phyloP scores from a whole-genome alignment of 92 coral and sea anemone genomes.

The Phenganax stokvisi region DNA sequence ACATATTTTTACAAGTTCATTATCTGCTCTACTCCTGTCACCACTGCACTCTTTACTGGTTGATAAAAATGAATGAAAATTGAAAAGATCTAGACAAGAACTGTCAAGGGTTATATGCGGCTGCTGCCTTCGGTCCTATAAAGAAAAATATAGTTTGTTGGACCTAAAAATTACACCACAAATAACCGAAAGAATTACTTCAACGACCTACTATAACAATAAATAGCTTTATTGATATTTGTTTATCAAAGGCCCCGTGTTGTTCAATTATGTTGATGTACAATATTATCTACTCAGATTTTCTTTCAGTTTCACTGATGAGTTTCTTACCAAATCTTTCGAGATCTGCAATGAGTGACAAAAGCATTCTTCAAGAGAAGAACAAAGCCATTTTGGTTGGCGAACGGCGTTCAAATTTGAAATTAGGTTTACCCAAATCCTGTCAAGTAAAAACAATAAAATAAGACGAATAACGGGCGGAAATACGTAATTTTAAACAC shows the following conservation, averaged over 20 bases:
- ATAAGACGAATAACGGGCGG: not conserved
- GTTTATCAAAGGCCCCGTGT: not conserved
- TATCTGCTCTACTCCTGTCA: not conserved
- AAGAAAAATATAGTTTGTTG: not conserved
- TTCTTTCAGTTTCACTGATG: not conserved
- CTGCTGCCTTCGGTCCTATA: conserved; percentile 14
- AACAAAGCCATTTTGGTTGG: conserved; percentile 27
- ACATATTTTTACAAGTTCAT: conserved; percentile 5
- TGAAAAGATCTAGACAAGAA: conserved; percentile 8
- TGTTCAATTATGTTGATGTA: not conserved
- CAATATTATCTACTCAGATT: not conserved
- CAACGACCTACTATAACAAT: not conserved
- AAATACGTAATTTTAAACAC: not conserved
- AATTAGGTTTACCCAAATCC: conserved; percentile 23
- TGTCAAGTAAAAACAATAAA: conserved; percentile 12
- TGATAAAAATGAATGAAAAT: conserved; percentile 28
- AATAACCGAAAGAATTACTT: not conserved
- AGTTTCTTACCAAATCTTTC: conserved; percentile 9
- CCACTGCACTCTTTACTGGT: not conserved
- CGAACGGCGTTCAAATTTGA: conserved; percentile 28
- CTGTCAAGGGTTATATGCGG: conserved; percentile 2
- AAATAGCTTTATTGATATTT: not conserved
- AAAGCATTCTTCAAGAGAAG: conserved; percentile 1
- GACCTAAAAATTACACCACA: not conserved
- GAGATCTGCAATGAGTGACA: conserved; percentile 10